phyloP scores from a whole-genome alignment of 2,113 vertebrate species.

The Pelecanoides urinatrix region DNA sequence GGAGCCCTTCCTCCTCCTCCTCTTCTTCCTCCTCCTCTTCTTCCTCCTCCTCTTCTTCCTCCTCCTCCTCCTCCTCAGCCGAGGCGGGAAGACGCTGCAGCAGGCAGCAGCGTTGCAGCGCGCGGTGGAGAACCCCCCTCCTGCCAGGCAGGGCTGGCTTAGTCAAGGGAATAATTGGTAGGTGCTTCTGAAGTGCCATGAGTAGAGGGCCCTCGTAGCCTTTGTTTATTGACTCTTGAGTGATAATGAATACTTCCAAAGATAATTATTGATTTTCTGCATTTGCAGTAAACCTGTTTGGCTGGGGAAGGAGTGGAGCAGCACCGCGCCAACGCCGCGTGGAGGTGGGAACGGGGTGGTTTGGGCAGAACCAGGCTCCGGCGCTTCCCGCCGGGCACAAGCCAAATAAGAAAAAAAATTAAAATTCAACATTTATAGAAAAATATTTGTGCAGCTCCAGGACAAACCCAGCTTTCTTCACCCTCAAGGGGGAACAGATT shows the following conservation, averaged over 20 bases:
- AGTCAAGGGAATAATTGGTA: slow-evolving; percentile 23
- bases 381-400: rapidly evolving
- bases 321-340: rapidly evolving
- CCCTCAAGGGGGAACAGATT: neutral
- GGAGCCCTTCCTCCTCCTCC: neutral
- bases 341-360: neutral
- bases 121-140: rapidly evolving
- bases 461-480: neutral
- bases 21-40: neutral
- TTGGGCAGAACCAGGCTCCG: neutral
- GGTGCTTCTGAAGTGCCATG: slow-evolving; percentile 8
- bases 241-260: slow-evolving; percentile 13
- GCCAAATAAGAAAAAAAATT: neutral
- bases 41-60: neutral
- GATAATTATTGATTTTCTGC: slow-evolving; percentile 23
- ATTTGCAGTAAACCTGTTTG: neutral
- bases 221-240: slow-evolving; percentile 44
- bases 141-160: neutral
- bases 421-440: neutral
- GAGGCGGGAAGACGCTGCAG: neutral
- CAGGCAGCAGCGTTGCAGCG: neutral
- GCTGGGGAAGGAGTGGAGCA: neutral
- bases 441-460: neutral
- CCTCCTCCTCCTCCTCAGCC: neutral
- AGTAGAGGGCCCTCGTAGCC: slow-evolving; percentile 13